Conservation (phyloP, 2,888 invertebrate species). For the Taphrorychus bicolor region DNA sequence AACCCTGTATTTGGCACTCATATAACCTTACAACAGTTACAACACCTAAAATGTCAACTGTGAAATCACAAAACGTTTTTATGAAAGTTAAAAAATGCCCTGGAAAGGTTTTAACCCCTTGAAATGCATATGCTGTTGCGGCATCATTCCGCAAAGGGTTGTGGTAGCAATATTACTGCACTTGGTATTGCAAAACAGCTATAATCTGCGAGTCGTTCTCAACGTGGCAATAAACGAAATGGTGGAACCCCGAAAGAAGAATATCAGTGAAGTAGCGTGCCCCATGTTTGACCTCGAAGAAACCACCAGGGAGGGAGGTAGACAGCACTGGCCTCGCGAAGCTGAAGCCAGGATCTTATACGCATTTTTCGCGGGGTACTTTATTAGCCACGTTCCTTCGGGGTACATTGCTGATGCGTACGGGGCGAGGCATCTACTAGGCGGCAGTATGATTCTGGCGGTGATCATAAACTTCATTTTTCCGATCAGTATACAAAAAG, state of each 20-base stretch:
- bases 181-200: slow-evolving; percentile 55
- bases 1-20: too few species aligned
- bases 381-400: slow-evolving; percentile 82
- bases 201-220: slow-evolving; percentile 54
- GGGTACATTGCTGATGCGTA: slow-evolving; percentile 79
- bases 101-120: too few species aligned
- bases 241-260: slow-evolving; percentile 44
- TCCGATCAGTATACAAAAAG: slow-evolving; percentile 68
- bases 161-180: slow-evolving; percentile 63
- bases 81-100: too few species aligned
- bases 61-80: too few species aligned
- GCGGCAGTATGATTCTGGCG: slow-evolving; percentile 79
- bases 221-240: slow-evolving; percentile 58
- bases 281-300: slow-evolving; percentile 4
- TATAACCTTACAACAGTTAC: too few species aligned
- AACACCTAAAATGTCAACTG: too few species aligned
- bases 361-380: slow-evolving; percentile 86
- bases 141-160: slow-evolving; percentile 58
- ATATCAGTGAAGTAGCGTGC: slow-evolving; percentile 9
- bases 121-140: too few species aligned
- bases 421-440: slow-evolving; percentile 83
- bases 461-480: slow-evolving; percentile 81
- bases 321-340: slow-evolving; percentile 70
- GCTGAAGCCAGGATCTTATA: slow-evolving; percentile 79
- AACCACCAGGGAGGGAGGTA: slow-evolving; percentile 26